Conservation (phyloP, 2,888 invertebrate species). For the Biston stratarius region DNA sequence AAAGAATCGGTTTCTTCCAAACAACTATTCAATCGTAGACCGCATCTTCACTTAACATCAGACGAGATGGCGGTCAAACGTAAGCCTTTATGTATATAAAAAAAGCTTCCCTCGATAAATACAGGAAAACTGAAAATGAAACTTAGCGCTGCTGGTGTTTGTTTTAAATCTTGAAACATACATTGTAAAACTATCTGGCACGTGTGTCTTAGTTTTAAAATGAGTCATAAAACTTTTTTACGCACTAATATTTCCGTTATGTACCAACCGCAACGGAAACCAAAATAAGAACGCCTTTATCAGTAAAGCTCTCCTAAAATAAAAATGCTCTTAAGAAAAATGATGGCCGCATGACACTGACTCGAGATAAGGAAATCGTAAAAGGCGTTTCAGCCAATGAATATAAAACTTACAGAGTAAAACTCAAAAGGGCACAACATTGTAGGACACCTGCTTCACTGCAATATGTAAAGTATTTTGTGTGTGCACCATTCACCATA, state of each 20-base stretch:
- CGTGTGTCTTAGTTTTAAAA: not conserved
- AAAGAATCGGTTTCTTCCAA: too few species aligned
- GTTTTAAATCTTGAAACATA: too few species aligned
- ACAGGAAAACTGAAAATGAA: too few species aligned
- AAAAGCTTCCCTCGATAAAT: too few species aligned
- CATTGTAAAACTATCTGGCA: not conserved
- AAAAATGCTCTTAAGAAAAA: slow-evolving; percentile 39
- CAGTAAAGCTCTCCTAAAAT: slow-evolving; percentile 28
- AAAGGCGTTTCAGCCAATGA: slow-evolving; percentile 26
- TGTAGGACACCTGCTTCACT: too few species aligned
- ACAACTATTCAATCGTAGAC: too few species aligned
- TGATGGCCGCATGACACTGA: slow-evolving; percentile 36
- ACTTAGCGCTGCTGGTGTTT: too few species aligned
- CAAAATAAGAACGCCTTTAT: slow-evolving; percentile 18
- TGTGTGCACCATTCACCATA: not conserved
- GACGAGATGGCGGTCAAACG: too few species aligned
- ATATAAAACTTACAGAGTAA: slow-evolving; percentile 3
- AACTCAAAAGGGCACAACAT: not conserved
- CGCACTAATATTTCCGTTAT: not conserved
- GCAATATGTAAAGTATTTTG: not conserved
- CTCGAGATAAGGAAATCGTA: slow-evolving; percentile 45
- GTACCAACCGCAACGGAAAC: slow-evolving; percentile 10
- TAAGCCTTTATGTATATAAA: too few species aligned
- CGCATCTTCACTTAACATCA: too few species aligned
- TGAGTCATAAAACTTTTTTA: not conserved